Conservation (phyloP, 2,113 vertebrate genomes). For the Xiphias gladius region DNA sequence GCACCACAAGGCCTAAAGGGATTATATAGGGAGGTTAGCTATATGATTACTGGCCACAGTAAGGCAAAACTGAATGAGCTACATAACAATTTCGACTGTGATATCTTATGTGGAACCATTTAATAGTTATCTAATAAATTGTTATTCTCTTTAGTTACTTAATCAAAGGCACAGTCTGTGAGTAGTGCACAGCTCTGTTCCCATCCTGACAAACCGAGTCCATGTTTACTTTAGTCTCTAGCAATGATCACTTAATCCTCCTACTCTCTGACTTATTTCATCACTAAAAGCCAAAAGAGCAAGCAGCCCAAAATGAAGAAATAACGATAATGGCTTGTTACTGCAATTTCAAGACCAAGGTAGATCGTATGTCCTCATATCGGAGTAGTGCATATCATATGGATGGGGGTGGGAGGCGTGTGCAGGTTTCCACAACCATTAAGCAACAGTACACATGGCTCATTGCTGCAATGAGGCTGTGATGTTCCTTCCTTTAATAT, state of each 20-base stretch:
- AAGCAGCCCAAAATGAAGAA: not conserved
- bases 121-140: not conserved
- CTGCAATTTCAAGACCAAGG: not conserved
- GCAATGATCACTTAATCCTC: not conserved
- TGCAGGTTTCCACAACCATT: conserved; percentile 50
- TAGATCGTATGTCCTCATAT: conserved; percentile 13
- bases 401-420: conserved; percentile 34
- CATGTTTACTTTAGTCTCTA: conserved; percentile 19
- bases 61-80: not conserved
- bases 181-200: not conserved
- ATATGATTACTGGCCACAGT: not conserved
- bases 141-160: not conserved
- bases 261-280: not conserved
- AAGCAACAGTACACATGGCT: conserved; percentile 58
- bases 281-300: not conserved
- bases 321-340: conserved; percentile 7
- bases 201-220: not conserved
- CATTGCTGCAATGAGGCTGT: conserved; percentile 74
- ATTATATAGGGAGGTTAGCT: not conserved
- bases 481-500: conserved; percentile 80
- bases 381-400: conserved; percentile 13
- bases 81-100: not conserved
- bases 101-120: not conserved
- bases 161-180: conserved; percentile 11
- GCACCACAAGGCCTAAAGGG: not conserved